Evolutionary conservation across 2,113 vertebrate species (phyloP).

Genomic region (Miniopterus natalensis): DNA sequence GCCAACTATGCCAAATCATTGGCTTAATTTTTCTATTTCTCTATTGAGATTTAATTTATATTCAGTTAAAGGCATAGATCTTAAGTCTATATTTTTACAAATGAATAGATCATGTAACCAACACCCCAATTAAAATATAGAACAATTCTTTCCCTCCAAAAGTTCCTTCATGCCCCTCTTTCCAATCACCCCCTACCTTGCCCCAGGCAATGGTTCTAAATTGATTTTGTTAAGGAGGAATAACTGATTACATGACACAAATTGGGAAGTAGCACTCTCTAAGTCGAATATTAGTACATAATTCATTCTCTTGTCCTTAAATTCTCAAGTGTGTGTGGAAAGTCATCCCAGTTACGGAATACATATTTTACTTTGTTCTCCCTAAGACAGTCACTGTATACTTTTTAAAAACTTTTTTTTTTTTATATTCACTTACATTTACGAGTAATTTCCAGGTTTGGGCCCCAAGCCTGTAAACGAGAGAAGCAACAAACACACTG

Average conservation of each 20-base stretch:
- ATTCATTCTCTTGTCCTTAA: neutral
- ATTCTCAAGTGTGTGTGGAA: neutral
- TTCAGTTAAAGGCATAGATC: neutral
- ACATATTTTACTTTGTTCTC: neutral
- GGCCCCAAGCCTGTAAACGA: neutral
- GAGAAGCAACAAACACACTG: neutral
- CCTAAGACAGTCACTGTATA: neutral
- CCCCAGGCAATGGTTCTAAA: neutral
- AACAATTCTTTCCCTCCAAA: neutral
- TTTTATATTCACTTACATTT: neutral
- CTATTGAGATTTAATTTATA: neutral
- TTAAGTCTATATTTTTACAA: conserved; percentile 4
- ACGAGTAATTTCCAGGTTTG: neutral
- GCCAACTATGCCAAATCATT: neutral
- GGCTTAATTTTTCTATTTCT: conserved; percentile 38
- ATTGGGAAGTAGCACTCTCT: neutral
- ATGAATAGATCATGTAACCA: neutral
- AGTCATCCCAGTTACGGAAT: neutral
- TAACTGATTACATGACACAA: neutral
- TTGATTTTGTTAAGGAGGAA: neutral
- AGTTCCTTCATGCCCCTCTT: neutral
- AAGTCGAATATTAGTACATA: neutral
- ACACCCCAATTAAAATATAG: neutral
- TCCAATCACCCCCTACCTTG: neutral
- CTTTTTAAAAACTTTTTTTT: neutral